phyloP scores from a whole-genome alignment of 2,113 vertebrate genomes.

The Crotophaga sulcirostris region DNA sequence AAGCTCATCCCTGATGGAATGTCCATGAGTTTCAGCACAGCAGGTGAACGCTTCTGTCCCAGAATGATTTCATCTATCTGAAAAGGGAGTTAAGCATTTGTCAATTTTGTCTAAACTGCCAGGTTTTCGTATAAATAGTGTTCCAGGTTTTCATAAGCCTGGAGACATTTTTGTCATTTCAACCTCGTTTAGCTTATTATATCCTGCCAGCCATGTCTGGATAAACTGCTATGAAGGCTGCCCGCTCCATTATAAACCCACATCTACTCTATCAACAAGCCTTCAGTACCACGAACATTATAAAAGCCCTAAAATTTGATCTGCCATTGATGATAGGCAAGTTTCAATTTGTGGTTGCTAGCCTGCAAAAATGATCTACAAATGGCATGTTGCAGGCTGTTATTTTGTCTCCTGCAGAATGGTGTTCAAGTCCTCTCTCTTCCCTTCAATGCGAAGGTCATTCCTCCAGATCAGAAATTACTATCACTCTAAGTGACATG shows the following conservation, averaged over 20 bases:
- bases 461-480: conserved; percentile 51
- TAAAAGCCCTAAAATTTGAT: conserved; percentile 48
- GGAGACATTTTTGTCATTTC: conserved; percentile 64
- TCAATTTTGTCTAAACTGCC: conserved; percentile 59
- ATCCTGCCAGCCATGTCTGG: conserved; percentile 50
- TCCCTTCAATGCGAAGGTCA: conserved; percentile 36
- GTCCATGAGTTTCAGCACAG: neutral
- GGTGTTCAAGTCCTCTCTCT: neutral
- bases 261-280: conserved; percentile 18
- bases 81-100: conserved; percentile 55
- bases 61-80: neutral
- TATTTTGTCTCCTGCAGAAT: conserved; percentile 45
- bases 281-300: neutral
- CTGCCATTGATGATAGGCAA: conserved; percentile 37
- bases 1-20: neutral
- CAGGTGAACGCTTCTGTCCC: neutral
- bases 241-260: neutral
- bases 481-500: neutral
- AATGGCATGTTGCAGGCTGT: conserved; percentile 54
- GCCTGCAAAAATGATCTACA: conserved; percentile 56
- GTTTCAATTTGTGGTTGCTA: conserved; percentile 57
- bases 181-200: conserved; percentile 52
- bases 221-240: conserved; percentile 35
- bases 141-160: conserved; percentile 49
- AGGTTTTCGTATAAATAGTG: conserved; percentile 42